Conservation (phyloP, 1,140 invertebrate genomes). For the Micrasema minimum region DNA sequence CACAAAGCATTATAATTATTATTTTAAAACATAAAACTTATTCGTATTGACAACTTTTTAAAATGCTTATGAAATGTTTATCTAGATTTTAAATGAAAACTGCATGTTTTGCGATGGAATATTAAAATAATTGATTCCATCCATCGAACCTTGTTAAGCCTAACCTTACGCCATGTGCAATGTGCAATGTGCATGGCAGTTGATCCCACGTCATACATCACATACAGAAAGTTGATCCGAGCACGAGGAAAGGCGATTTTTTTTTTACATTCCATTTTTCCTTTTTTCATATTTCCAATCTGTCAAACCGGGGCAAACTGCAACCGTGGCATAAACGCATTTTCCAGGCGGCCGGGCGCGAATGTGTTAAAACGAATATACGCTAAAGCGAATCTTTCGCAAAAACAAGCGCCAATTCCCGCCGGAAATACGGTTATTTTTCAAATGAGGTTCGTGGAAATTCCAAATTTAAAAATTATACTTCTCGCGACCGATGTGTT, state of each 20-base stretch:
- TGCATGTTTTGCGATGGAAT: too few relatives aligned
- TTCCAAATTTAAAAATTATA: slow-evolving; percentile 14
- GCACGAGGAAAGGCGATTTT: background rate
- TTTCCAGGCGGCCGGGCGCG: slow-evolving; percentile 11
- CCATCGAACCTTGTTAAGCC: too few relatives aligned
- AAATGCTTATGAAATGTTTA: too few relatives aligned
- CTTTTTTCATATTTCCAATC: slow-evolving; percentile 1
- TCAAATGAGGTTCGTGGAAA: slow-evolving; percentile 23
- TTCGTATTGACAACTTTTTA: too few relatives aligned
- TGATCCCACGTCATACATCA: slow-evolving; percentile 6
- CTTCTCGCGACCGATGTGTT: slow-evolving; percentile 5
- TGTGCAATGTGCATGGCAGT: background rate
- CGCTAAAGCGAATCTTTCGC: background rate
- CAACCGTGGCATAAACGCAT: slow-evolving; percentile 8
- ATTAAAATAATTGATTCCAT: too few relatives aligned
- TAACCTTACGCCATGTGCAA: too few relatives aligned
- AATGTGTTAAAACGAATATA: slow-evolving; percentile 14
- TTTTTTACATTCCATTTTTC: too few relatives aligned
- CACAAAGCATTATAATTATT: too few relatives aligned
- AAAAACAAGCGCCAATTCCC: background rate
- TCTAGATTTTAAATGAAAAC: too few relatives aligned
- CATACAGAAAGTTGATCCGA: background rate
- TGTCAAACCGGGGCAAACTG: slow-evolving; percentile 9
- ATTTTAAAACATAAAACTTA: too few relatives aligned
- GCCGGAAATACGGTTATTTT: slow-evolving; percentile 9